Evolutionary conservation across 2,797 vertebrate genomes (phyloP), one percentile per base, ranked within the genome.

Genomic region (Micropoecilia bifurca): DNA sequence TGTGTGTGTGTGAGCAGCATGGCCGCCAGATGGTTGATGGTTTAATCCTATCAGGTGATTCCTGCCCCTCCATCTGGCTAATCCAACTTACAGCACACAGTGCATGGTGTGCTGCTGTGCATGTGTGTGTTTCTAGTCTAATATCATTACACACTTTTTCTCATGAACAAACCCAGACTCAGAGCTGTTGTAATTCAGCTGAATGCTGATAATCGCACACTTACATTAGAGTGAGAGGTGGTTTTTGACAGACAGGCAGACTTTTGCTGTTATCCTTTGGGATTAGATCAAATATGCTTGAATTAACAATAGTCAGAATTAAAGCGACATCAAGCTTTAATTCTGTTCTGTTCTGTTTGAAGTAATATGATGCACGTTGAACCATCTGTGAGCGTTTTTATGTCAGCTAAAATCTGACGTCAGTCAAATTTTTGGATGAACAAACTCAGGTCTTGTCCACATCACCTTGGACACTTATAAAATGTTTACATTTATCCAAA

Each of bases 1-100:
- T 28, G 76, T 78, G 83, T 73, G 77, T 59, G 78, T 59, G 79
- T 77, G 50, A 90, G 91, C 95, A 95, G 95, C 94, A 95, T 88
- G 93, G 91, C 85, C 91, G 94, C 88, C 98, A 99, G 97, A 99
- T 98, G 97, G 97, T 96, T 94, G 96, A 97, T 97, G 96, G 97
- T 91, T 98, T 99, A 99, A 99, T 99, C 97, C 97, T 98, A 97
- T 99, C 97, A 98, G 96, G 97, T 97, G 95, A 98, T 97, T 97
- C 97, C 96, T 97, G 96, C 96, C 95, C 95, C 96, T 95, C 97
- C 98, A 99, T 99, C 97, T 98, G 98, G 97, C 96, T 98, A 97
- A 99, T 97, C 97, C 96, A 94, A 80, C 85, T 76, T 95, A 95
- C 95, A 94, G 93, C 96, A 87, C 88, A 80, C 85, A 80, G 41